A percentile compares a stretch with the other conserved stretches of the same genome.
Conservation (phyloP, 2,888 invertebrate species). For the Apamea monoglypha region DNA sequence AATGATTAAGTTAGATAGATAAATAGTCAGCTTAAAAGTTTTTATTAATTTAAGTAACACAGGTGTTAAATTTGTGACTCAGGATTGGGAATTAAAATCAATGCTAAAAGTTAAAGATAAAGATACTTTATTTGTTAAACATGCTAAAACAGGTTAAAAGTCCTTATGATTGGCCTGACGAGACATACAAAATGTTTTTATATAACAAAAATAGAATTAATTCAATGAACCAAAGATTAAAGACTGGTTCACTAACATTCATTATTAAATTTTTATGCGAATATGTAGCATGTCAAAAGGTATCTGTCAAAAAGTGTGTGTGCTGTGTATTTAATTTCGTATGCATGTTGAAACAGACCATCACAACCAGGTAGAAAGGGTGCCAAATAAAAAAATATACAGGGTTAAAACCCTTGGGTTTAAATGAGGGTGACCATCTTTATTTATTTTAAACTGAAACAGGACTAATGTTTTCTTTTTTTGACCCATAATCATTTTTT, state of each 20-base stretch:
- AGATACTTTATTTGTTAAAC: no score
- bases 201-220: no score
- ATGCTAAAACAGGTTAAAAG: no score
- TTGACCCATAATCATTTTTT: no score
- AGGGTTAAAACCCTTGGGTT: background rate
- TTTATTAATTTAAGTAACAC: slow-evolving; percentile 4
- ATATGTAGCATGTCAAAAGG: no score
- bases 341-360: slow-evolving; percentile 5
- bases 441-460: slow-evolving; percentile 13
- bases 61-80: slow-evolving; percentile 15
- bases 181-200: no score
- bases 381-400: background rate
- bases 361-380: slow-evolving; percentile 17
- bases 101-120: no score
- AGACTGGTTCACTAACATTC: no score
- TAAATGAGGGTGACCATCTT: slow-evolving; percentile 33
- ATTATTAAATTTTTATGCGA: no score
- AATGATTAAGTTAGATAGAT: background rate
- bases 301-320: no score
- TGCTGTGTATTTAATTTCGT: background rate
- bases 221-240: no score
- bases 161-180: no score
- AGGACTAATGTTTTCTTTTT: background rate
- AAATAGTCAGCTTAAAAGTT: background rate
- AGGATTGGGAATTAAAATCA: background rate